phyloP scores from a whole-genome alignment of 2,888 invertebrate genomes.

The Quadroppia sp. region DNA sequence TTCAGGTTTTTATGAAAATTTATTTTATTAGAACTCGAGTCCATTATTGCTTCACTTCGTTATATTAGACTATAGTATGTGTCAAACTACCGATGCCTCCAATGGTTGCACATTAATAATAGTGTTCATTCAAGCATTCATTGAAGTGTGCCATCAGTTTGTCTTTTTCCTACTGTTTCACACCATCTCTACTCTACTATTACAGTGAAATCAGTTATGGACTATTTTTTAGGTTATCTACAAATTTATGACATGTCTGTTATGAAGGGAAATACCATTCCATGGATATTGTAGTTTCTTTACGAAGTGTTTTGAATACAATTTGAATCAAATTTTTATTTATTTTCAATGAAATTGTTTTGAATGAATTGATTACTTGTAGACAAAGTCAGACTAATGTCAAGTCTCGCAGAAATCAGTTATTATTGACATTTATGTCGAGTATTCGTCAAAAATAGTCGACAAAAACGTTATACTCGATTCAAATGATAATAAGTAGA shows the following conservation, averaged over 20 bases:
- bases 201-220: neutral
- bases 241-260: slow-evolving; percentile 24
- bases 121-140: slow-evolving; percentile 20
- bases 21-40: slow-evolving; percentile 11
- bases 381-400: too few relatives aligned
- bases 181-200: slow-evolving; percentile 10
- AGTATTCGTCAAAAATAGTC: neutral
- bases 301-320: too few relatives aligned
- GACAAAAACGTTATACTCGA: neutral
- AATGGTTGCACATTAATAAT: slow-evolving; percentile 1
- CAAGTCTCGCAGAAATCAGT: too few relatives aligned
- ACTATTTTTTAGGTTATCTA: slow-evolving; percentile 20
- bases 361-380: too few relatives aligned
- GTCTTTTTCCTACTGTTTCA: neutral
- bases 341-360: too few relatives aligned
- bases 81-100: slow-evolving; percentile 3
- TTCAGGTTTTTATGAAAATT: neutral
- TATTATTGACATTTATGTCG: too few relatives aligned
- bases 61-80: slow-evolving; percentile 6
- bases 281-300: too few relatives aligned
- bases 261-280: neutral
- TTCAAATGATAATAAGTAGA: neutral
- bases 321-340: too few relatives aligned
- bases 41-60: neutral
- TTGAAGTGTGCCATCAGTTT: slow-evolving; percentile 29